Base-by-base conservation (phyloP, 2,113 vertebrate genomes). In the Callopanchax toddi region DNA sequence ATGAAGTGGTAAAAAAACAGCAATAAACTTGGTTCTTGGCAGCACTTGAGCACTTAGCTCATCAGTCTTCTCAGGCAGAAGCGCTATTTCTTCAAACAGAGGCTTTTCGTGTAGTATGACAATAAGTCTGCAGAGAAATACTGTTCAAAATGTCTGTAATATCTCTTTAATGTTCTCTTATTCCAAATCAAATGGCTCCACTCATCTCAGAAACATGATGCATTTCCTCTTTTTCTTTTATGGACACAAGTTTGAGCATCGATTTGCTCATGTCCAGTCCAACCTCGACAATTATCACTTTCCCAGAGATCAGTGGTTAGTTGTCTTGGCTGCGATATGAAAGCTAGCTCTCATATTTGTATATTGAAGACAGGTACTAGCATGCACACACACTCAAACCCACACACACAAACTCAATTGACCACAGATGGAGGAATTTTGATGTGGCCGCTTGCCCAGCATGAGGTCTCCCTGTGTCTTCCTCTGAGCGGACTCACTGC, bases 401-500 rank as follows among this genome's bases (percentile, higher is more conserved):
- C 13, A 55, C 42, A 52, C 74, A 66, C 60, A 72, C 34, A 74
- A 32, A 77, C 46, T 79, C 80, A 78, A 63, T 49, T 72, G 67
- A 80, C 70, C 86, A 86, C 87, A 90, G 89, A 89, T 91, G 86
- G 90, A 90, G 71, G 87, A 87, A 90, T 91, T 91, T 83, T 86
- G 79, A 87, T 85, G 85, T 87, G 88, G 87, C 86, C 71, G 36
- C 53, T 68, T 87, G 81, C 82, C 86, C 84, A 71, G 84, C 64
- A 17, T 74, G 78, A 74, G 79, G 85, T 79, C 85, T 87, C 72
- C 67, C 76, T 60, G 79, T 82, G 75, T 89, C 71, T 89, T 84
- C 82, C 87, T 81, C 82, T 69, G 64, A 74, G 73, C 17, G 40
- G 79, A 87, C 82, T 79, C 75, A 8, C 59, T 76, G 74, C 86